These are phyloP conservation scores for Myotis planiceps DNA, from an alignment of 2,797 vertebrate genomes.

Conservation along the genomic window DNA sequence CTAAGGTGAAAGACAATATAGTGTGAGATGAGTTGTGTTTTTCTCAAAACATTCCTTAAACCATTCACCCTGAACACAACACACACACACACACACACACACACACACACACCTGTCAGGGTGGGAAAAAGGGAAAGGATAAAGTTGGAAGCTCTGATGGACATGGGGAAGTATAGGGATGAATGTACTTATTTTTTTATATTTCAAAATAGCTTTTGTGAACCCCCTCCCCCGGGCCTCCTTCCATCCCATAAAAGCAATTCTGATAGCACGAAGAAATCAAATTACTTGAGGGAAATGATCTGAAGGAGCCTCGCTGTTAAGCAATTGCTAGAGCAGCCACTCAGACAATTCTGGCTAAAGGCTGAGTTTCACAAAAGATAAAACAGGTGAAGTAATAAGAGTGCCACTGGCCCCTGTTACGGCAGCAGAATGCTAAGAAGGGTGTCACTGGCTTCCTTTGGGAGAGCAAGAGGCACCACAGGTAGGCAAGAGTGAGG, in stretches of 20 bases:
- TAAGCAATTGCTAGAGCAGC: constrained; percentile 86
- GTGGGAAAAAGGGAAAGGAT: not conserved
- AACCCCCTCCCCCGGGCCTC: constrained; percentile 2
- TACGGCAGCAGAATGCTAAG: constrained; percentile 88
- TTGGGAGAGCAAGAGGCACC: constrained; percentile 1
- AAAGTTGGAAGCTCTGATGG: not conserved
- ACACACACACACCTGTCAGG: not conserved
- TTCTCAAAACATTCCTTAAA: not conserved
- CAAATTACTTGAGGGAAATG: constrained; percentile 87
- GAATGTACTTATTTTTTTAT: not conserved
- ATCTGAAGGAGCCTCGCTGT: constrained; percentile 84
- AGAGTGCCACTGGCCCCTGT: constrained; percentile 84
- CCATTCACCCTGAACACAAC: not conserved
- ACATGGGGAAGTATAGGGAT: not conserved
- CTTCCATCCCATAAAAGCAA: constrained; percentile 81
- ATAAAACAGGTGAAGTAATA: constrained; percentile 88
- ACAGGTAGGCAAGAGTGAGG: not conserved
- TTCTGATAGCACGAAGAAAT: constrained; percentile 85
- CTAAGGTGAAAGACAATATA: constrained; percentile 55
- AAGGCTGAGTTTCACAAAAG: constrained; percentile 90
- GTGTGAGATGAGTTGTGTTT: not conserved
- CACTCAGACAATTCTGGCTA: constrained; percentile 87
- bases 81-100: not conserved
- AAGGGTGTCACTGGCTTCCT: constrained; percentile 38
- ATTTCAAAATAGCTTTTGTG: constrained; percentile 71